Percentiles rank a stretch among this genome's conserved stretches.
These are phyloP conservation scores for Drosophila parvula DNA, from an alignment of 1,140 invertebrate species.

Conservation along the genomic window DNA sequence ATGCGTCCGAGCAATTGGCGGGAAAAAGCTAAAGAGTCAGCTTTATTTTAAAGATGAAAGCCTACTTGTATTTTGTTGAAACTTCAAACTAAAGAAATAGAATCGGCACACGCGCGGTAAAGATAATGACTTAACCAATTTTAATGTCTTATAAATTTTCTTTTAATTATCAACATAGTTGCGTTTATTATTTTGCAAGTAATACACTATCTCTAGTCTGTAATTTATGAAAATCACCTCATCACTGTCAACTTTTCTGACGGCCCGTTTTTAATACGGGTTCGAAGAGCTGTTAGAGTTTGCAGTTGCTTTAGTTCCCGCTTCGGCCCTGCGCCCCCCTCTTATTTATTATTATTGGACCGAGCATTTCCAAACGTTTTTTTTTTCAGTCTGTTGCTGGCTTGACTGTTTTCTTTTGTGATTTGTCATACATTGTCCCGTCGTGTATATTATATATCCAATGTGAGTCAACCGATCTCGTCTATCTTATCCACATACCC, in stretches of 20 bases:
- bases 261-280: slow-evolving; percentile 27
- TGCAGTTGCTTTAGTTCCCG: slow-evolving; percentile 10
- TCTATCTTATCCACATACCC: too few relatives aligned
- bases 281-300: slow-evolving; percentile 50
- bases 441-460: background rate
- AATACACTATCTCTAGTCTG: too few relatives aligned
- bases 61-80: background rate
- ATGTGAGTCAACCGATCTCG: slow-evolving; percentile 20
- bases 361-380: slow-evolving; percentile 39
- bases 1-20: background rate
- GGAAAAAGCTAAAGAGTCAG: background rate
- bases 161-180: background rate
- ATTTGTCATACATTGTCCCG: slow-evolving; percentile 40
- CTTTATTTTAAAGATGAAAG: background rate
- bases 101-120: too few relatives aligned
- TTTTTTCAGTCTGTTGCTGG: slow-evolving; percentile 34
- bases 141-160: background rate
- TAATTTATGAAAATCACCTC: slow-evolving; percentile 1
- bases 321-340: background rate
- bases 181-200: background rate
- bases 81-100: background rate
- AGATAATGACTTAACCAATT: background rate
- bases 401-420: slow-evolving; percentile 39
- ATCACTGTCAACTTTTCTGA: slow-evolving; percentile 9
- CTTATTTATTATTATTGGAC: slow-evolving; percentile 56